A percentile compares a stretch with the other conserved stretches of the same genome.
Conservation (phyloP, 2,888 invertebrate genomes). For the Tryphoninae sp. region DNA sequence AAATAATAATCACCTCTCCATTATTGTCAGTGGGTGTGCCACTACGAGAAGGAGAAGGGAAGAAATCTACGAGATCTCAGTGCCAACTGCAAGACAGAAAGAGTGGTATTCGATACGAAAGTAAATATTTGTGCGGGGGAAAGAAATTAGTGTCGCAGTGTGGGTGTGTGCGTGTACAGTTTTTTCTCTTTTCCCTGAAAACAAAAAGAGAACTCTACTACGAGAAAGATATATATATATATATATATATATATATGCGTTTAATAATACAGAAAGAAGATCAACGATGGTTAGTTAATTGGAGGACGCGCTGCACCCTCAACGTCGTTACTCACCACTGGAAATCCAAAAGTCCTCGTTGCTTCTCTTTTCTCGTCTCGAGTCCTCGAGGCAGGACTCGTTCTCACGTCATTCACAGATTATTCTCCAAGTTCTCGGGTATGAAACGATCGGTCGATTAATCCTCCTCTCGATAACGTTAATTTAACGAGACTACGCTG, state of each 20-base stretch:
- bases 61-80: slow-evolving; percentile 63
- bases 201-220: too few relatives aligned
- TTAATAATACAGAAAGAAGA: background rate
- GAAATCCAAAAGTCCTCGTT: slow-evolving; percentile 54
- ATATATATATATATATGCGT: background rate
- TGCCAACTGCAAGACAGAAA: slow-evolving; percentile 63
- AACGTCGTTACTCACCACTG: slow-evolving; percentile 48
- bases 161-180: background rate
- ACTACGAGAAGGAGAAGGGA: slow-evolving; percentile 60
- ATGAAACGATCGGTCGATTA: background rate
- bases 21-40: slow-evolving; percentile 65
- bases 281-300: background rate
- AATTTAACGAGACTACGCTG: too few relatives aligned
- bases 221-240: background rate
- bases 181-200: background rate
- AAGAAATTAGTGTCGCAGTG: slow-evolving; percentile 17
- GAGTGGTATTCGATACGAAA: slow-evolving; percentile 27
- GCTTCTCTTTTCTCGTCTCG: slow-evolving; percentile 44
- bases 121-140: slow-evolving; percentile 47
- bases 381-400: slow-evolving; percentile 62
- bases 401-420: slow-evolving; percentile 62
- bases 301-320: background rate
- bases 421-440: slow-evolving; percentile 13
- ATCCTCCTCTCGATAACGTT: too few relatives aligned
- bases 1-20: slow-evolving; percentile 69